Evolutionary conservation across 2,888 invertebrate genomes (phyloP).

Genomic region (Ceramica pisi): DNA sequence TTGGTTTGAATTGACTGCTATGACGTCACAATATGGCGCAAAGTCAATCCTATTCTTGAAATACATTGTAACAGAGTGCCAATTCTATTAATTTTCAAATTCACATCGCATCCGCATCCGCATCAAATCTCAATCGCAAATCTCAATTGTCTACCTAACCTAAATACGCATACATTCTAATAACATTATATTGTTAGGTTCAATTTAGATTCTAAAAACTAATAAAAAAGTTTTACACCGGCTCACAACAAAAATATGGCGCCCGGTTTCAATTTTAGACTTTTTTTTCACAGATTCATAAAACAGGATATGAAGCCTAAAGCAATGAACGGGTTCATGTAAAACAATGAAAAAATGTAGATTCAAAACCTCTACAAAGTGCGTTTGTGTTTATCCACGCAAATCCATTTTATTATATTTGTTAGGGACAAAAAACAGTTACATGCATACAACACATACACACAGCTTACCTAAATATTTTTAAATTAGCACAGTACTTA

Average conservation of each 20-base stretch:
- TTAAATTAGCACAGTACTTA: no score
- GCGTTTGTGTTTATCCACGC: background rate
- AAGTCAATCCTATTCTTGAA: no score
- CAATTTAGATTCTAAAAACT: background rate
- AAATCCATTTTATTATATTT: background rate
- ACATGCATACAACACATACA: no score
- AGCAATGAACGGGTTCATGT: background rate
- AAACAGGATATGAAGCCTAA: conserved; percentile 25
- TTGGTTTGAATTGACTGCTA: no score
- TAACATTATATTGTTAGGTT: background rate
- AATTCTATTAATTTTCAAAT: no score
- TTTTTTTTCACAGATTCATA: conserved; percentile 20
- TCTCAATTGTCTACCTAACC: background rate
- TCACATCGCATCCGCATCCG: no score
- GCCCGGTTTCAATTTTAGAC: conserved; percentile 5
- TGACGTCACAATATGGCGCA: no score
- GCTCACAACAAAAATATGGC: conserved; percentile 1
- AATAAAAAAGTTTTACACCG: conserved; percentile 10
- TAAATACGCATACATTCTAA: background rate
- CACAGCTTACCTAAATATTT: no score
- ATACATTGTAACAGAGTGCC: no score
- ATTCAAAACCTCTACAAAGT: background rate
- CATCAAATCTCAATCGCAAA: no score
- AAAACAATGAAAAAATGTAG: background rate
- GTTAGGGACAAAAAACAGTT: no score